These are phyloP conservation scores for Podarcis siculus DNA, from an alignment of 2,797 vertebrate genomes.

Conservation along the genomic window DNA sequence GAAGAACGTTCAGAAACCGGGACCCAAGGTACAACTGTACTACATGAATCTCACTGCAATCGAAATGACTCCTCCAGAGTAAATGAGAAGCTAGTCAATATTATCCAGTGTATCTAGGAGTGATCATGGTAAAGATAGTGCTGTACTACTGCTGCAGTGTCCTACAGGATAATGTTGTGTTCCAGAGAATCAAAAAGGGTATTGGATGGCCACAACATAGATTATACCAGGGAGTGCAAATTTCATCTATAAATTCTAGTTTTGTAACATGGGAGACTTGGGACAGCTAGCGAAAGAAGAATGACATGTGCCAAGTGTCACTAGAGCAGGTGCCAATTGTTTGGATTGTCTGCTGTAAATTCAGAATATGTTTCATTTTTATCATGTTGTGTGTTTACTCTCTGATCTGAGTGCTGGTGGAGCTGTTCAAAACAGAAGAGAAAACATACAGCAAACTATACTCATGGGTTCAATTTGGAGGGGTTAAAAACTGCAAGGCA, in stretches of 20 bases:
- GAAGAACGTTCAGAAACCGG: accelerated
- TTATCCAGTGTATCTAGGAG: background rate
- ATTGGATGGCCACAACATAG: background rate
- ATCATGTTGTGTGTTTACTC: background rate
- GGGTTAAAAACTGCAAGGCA: background rate
- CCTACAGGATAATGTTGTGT: background rate
- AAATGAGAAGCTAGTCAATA: background rate
- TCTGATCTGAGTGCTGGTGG: background rate
- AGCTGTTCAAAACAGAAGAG: slow-evolving; percentile 1
- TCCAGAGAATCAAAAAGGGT: background rate
- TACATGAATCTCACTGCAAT: background rate
- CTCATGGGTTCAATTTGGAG: slow-evolving; percentile 8
- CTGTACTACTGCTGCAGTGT: background rate
- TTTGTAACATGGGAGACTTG: background rate
- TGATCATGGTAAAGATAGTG: background rate
- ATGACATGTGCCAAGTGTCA: background rate
- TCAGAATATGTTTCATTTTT: background rate
- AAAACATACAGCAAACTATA: background rate
- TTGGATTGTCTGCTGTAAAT: background rate
- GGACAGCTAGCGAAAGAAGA: background rate
- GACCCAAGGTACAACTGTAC: background rate
- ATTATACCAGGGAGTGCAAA: background rate
- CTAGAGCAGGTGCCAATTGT: background rate
- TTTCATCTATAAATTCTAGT: background rate
- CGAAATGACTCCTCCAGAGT: background rate